Evolutionary conservation across 2,888 invertebrate species (phyloP).

Genomic region (Eumacrocentrus americanus): DNA sequence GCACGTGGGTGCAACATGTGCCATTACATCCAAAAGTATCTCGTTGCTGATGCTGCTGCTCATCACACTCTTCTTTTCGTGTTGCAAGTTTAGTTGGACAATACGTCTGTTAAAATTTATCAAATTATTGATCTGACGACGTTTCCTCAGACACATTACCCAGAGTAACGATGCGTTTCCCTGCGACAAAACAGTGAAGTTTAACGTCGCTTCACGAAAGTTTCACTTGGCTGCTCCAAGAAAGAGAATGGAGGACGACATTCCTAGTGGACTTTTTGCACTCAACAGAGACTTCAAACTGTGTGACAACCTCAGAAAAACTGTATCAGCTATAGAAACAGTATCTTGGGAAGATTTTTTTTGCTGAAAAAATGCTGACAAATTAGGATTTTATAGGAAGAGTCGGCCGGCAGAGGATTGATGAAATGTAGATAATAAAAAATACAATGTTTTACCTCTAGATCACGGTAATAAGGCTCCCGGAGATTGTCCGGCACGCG

Average conservation of each 20-base stretch:
- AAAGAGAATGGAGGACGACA: conserved; percentile 11
- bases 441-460: conserved; percentile 72
- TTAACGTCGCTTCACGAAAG: conserved; percentile 25
- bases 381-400: background rate
- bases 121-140: too few relatives aligned
- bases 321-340: conserved; percentile 2
- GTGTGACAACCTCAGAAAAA: background rate
- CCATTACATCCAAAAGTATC: conserved; percentile 1
- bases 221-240: conserved; percentile 21
- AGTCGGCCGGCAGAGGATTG: too few relatives aligned
- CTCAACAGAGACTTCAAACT: conserved; percentile 4
- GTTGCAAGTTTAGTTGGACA: too few relatives aligned
- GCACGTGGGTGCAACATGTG: conserved; percentile 36
- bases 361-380: background rate
- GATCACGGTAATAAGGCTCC: conserved; percentile 94
- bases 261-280: conserved; percentile 8
- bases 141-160: too few relatives aligned
- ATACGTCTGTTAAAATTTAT: too few relatives aligned
- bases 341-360: background rate
- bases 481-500: conserved; percentile 89
- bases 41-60: too few relatives aligned
- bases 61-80: too few relatives aligned
- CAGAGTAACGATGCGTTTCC: background rate
- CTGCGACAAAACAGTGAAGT: background rate
- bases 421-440: background rate